Base-by-base conservation (phyloP, 2,888 invertebrate genomes). In the Suillia variegata region DNA sequence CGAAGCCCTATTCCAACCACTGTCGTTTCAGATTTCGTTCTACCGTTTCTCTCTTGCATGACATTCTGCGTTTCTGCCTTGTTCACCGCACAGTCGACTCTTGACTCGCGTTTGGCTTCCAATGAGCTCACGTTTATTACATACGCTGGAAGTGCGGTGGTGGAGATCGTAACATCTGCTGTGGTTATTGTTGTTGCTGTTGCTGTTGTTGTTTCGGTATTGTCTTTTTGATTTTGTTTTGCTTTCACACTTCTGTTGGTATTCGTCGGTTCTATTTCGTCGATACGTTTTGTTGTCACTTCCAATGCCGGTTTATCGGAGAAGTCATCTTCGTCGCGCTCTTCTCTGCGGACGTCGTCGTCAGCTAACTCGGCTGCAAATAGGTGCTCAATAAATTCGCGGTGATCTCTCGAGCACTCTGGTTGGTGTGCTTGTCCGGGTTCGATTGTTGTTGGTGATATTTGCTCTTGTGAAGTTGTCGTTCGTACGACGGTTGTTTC, bases 381-480 rank as follows among this genome's bases (percentile, higher is more conserved):
- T 54, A 71, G 65, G 33, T 65, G 61, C 58, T 73, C 72, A 57
- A 71, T 68, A 56, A 71, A 71, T 54, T 64, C 62, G 50, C 65
- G 61, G 54, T 69, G 70, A 66, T 73, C 69, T 18, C 51, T 54
- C n/a, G 31, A 13, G 34, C 42, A 51, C 12, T 38, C 18, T 50
- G 34, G 26, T 10, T 26, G 26, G 5, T 26, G 3, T n/a, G 54
- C 22, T 54, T 21, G 48, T 15, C 3, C 38, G 10, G 3, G 10
- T 8, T 38, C 3, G 38, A 38, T 59, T 52, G n/a, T 3, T 24
- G 8, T 18, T 50, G 38, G 17, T 12, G 8, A 2, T 17, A 47
- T 2, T 4, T 10, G 49, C 18, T 26, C 10, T 33, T 31, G 26
- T 20, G n/a, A 21, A 6, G 18, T 55, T 24, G 13, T 17, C 18